Evolutionary conservation across 2,888 invertebrate species (phyloP).

Genomic region (Rhamnusium bicolor): DNA sequence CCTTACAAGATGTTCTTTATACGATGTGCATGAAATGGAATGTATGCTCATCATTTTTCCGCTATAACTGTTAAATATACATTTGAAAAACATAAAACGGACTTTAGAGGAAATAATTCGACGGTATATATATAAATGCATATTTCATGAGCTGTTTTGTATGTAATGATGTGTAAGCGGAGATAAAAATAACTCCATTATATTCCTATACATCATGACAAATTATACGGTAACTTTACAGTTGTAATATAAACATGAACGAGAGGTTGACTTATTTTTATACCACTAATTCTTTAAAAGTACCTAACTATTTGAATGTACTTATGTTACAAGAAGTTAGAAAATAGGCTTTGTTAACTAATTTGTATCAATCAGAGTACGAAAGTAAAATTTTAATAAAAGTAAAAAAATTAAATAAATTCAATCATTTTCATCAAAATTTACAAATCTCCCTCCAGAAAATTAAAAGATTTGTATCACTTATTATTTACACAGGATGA

Average conservation of each 20-base stretch:
- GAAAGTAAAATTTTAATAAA: no score
- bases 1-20: background rate
- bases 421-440: no score
- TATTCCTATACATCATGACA: slow-evolving; percentile 18
- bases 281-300: no score
- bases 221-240: slow-evolving; percentile 5
- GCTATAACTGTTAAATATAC: background rate
- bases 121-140: slow-evolving; percentile 29
- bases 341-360: no score
- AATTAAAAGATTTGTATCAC: no score
- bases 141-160: slow-evolving; percentile 34
- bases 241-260: background rate
- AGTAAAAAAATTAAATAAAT: no score
- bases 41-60: background rate
- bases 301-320: no score
- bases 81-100: slow-evolving; percentile 16
- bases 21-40: background rate
- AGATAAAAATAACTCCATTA: slow-evolving; percentile 28
- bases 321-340: no score
- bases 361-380: no score
- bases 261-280: no score
- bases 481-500: no score
- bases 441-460: no score
- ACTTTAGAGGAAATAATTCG: slow-evolving; percentile 16
- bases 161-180: slow-evolving; percentile 28